Conservation (phyloP, 2,888 invertebrate species). For the Archips xylosteana region DNA sequence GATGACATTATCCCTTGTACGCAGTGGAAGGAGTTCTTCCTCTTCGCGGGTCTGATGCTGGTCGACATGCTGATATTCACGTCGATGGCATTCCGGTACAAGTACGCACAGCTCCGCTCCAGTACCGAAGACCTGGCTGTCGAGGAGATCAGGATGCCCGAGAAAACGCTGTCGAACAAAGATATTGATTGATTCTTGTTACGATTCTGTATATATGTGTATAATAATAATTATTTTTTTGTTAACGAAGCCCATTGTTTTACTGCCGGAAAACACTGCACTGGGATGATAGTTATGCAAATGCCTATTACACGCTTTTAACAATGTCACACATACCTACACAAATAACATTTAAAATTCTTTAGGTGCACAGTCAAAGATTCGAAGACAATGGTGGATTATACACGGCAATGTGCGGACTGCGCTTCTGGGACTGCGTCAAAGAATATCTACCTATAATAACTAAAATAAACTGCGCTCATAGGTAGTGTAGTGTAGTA, state of each 20-base stretch:
- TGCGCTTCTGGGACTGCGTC: no score
- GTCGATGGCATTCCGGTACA: conserved; percentile 92
- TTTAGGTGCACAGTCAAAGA: no score
- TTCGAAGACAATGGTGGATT: no score
- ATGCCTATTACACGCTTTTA: background rate
- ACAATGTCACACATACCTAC: no score
- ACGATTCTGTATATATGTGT: conserved; percentile 20
- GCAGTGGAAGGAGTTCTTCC: conserved; percentile 94
- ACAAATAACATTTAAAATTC: no score
- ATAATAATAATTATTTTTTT: conserved; percentile 15
- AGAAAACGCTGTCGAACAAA: conserved; percentile 53
- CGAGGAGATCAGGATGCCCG: conserved; percentile 69
- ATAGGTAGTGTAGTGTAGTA: no score
- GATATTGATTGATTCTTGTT: conserved; percentile 28
- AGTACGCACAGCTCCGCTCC: conserved; percentile 84
- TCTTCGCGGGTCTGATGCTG: conserved; percentile 95
- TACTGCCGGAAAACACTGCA: background rate
- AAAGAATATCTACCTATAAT: no score
- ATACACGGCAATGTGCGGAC: no score
- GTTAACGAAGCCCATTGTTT: conserved; percentile 19
- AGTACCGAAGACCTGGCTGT: conserved; percentile 65
- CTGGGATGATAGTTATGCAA: background rate
- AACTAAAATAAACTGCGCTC: no score
- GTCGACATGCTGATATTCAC: conserved; percentile 93
- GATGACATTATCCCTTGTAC: background rate